Base-by-base conservation (phyloP, 2,113 vertebrate species). In the Eublepharis macularius region DNA sequence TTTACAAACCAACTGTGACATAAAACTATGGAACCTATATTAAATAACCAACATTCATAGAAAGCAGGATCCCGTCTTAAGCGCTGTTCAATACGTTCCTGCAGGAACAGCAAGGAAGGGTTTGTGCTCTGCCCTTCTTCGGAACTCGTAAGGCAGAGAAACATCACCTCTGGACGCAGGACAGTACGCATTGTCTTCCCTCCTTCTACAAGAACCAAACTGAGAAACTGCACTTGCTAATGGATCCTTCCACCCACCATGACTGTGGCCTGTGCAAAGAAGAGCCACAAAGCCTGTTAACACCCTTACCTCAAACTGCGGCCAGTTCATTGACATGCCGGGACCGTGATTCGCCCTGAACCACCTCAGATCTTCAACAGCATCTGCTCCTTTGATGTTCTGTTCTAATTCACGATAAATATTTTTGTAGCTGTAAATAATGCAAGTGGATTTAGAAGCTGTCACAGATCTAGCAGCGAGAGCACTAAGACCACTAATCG, bases 291-390 rank as follows among this genome's bases (percentile, higher is more conserved):
- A n/a, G 21, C 19, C 45, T 75, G 16, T 13, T 45, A 1, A 84
- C 85, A 87, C 32, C 17, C 72, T 96, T 92, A 99, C 99, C 98
- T 99, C 99, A 94, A 99, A 99, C 93, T 99, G 98, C 2, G 99
- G 98, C 98, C 99, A 99, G 94, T 98, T 99, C 99, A 99, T 99
- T 34, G 98, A 96, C 99, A 99, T 99, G 88, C 98, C 98, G 0
- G 99, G 98, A 9, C 98, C 99, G 3, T 98, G 97, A 86, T 96
- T 98, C 91, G 97, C 96, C 88, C 97, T 95, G 94, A 99, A 99
- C 98, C 98, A 99, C 89, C 98, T 94, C 81, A 99, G 93, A 91
- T 99, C 98, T 73, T 99, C 99, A 65, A 97, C 95, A 0, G 96
- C 95, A 12, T 99, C 98, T 0, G 98, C 97, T 17, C 96, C 94